Evolutionary conservation across 2,888 invertebrate species (phyloP), one percentile per base, ranked within the genome.

Genomic region (Zonitis immaculata): DNA sequence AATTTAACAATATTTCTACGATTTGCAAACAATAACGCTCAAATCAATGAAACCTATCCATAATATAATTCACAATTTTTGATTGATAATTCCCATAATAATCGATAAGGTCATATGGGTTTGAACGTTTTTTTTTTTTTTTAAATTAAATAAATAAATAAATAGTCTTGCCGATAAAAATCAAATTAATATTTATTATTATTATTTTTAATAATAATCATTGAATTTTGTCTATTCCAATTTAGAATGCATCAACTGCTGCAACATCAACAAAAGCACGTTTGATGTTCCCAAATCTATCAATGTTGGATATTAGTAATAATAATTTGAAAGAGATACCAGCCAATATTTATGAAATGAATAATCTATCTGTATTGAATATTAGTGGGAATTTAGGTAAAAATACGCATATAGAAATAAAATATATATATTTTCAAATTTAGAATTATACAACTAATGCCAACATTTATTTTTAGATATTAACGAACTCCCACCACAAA

Each of bases 271-370:
- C 82, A 26, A 85, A 85, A 68, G 80, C 84, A 0, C 82, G 87
- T 42, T 80, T 96, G 2, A 83, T 96, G 69, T 96, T 94, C 76
- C 98, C 98, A 0, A 89, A 90, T 71, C 82, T 99, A 50, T 94
- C 95, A 3, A 95, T 95, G 89, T 75, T 99, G 70, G 97, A 98
- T 73, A 85, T 98, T 20, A 93, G 94, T 63, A 88, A 91, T 73
- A 99, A 99, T 77, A 79, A 80, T 53, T 75, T 95, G 32, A 82
- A 80, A 62, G 84, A 85, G 61, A 84, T 99, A 32, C 95, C 96
- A 0, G 77, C 85, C 0, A 88, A 89, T 51, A 84, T 98, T 49
- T 88, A 92, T 64, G 90, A 94, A 70, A 81, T 97, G 4, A 82
- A 80, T 54, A 90, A 91, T 73, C 79, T 99, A 2, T 93, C 95